Evolutionary conservation across 2,113 vertebrate species (phyloP).

Genomic region (Drymodes brunneopygia): DNA sequence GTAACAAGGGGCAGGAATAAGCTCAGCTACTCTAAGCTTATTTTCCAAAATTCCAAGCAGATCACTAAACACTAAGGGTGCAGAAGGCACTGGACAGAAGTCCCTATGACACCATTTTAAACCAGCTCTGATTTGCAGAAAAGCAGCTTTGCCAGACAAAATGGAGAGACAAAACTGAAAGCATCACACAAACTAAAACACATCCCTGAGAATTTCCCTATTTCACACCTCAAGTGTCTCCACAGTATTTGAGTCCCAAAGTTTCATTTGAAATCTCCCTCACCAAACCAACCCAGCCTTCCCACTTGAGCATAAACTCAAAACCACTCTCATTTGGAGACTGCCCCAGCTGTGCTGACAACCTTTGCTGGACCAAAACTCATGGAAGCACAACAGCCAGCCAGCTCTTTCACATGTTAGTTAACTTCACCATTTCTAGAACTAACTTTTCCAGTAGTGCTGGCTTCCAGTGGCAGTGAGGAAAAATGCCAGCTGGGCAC

Average conservation of each 20-base stretch:
- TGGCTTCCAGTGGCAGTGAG: not conserved
- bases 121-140: not conserved
- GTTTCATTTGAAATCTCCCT: not conserved
- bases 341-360: not conserved
- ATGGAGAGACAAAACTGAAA: not conserved
- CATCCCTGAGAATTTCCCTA: not conserved
- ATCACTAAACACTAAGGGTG: not conserved
- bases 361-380: not conserved
- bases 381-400: not conserved
- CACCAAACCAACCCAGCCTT: not conserved
- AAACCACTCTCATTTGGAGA: not conserved
- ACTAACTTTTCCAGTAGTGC: not conserved
- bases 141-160: not conserved
- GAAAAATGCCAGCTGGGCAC: not conserved
- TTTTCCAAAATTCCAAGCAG: not conserved
- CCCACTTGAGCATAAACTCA: not conserved
- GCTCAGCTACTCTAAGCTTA: not conserved
- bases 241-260: not conserved
- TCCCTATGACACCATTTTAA: not conserved
- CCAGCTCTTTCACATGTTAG: fast-evolving
- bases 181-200: not conserved
- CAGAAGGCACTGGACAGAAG: not conserved
- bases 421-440: not conserved
- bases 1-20: not conserved
- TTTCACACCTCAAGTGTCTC: not conserved